phyloP scores from a whole-genome alignment of 2,888 invertebrate genomes.

The Calameuta idolon region DNA sequence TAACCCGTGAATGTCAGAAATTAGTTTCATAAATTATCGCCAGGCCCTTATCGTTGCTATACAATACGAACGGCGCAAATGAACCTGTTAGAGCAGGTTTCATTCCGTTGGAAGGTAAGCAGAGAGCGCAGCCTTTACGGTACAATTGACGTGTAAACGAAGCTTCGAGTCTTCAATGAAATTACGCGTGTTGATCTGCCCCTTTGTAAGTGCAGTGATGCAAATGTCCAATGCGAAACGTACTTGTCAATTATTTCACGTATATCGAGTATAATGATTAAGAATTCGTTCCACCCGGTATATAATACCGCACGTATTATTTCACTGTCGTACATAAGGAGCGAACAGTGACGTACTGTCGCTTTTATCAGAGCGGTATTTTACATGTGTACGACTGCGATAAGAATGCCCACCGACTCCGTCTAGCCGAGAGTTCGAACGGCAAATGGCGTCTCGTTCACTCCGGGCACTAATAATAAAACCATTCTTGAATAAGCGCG shows the following conservation, averaged over 20 bases:
- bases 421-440: background rate
- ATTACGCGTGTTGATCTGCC: background rate
- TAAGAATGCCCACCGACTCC: background rate
- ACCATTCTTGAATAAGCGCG: background rate
- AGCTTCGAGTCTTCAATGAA: background rate
- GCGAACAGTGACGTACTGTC: background rate
- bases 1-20: background rate
- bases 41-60: background rate
- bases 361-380: background rate
- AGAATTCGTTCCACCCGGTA: background rate
- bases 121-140: background rate
- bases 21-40: background rate
- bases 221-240: background rate
- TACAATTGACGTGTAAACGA: background rate
- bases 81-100: background rate
- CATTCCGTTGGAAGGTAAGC: background rate
- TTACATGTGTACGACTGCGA: background rate
- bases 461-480: background rate
- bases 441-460: background rate
- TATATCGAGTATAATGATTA: background rate
- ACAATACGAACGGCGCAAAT: background rate
- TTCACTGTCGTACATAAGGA: background rate
- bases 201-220: background rate
- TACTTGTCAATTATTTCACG: background rate
- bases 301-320: background rate